Evolutionary conservation across 2,888 invertebrate species (phyloP), one percentile per base, ranked within the genome.

Genomic region (Hydroisotoma schaefferi): DNA sequence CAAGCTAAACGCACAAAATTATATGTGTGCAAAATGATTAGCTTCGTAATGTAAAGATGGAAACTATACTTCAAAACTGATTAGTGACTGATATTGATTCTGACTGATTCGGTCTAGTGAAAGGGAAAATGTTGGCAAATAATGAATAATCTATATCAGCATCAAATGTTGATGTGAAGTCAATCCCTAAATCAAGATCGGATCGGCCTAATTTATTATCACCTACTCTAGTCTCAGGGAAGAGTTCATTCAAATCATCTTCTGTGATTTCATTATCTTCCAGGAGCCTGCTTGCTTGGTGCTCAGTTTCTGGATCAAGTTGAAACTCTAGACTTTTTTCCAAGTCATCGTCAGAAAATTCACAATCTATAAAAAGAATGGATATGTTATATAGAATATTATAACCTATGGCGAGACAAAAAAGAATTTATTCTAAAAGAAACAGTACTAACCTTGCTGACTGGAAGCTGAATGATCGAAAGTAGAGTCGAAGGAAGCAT

Each of bases 191-290:
- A 49, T 72, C 70, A n/a, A 70, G 56, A 61, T 70, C 70, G 26
- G 56, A 48, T 43, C 63, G 27, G 20, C 63, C 63, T 29, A 63
- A 55, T 38, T 69, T 63, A 37, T 68, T 67, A 65, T 70, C 69
- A 44, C 65, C 61, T 49, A 68, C 46, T 6, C 71, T 64, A 23
- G 68, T 68, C 55, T 70, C 88, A 75, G 85, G 83, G 78, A 88
- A 89, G 55, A 90, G 81, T 76, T 90, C 90, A 76, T 86, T 88
- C 77, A 90, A 88, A 74, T 88, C 88, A 76, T 88, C 88, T 63
- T 87, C 86, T 63, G 85, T 87, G 73, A 90, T 83, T 75, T 88
- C 88, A 62, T 78, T 77, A 54, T 80, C 79, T 73, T 87, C 87
- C 66, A 87, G 77, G 49, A 87, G 81, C 76, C 79, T 82, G 68